Conservation (phyloP, 2,888 invertebrate genomes). For the Philonicus albiceps region DNA sequence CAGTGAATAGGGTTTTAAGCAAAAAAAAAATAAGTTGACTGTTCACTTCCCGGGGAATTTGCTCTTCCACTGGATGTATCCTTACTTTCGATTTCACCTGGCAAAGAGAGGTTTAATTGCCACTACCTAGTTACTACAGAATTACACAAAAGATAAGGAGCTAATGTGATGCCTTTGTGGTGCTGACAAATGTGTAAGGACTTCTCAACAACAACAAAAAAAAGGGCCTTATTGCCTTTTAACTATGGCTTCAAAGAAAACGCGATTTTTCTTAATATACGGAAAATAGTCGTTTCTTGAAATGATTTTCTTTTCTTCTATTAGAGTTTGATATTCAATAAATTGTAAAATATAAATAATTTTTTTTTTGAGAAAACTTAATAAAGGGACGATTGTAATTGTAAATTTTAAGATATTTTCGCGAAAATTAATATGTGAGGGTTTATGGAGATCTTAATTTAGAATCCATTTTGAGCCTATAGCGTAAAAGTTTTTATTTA, state of each 20-base stretch:
- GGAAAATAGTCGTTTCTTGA: not conserved
- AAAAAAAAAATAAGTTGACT: not conserved
- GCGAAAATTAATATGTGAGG: no score
- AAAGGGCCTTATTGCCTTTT: not conserved
- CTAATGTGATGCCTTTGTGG: not conserved
- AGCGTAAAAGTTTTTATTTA: no score
- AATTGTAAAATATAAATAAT: no score
- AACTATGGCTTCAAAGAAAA: not conserved
- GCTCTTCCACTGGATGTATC: not conserved
- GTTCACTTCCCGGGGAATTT: not conserved
- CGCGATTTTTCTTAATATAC: not conserved
- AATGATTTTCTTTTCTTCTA: not conserved
- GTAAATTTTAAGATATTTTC: no score
- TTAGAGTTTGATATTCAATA: not conserved
- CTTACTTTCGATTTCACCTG: not conserved
- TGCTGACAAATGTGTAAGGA: not conserved
- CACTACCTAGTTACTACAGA: not conserved
- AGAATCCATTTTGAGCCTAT: no score
- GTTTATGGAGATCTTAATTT: no score
- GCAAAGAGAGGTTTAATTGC: not conserved
- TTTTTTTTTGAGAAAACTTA: not conserved
- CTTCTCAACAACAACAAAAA: no score
- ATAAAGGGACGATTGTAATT: no score
- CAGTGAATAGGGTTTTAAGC: not conserved
- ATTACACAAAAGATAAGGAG: not conserved